phyloP scores from a whole-genome alignment of 2,113 vertebrate genomes.

The Haemorhous mexicanus region DNA sequence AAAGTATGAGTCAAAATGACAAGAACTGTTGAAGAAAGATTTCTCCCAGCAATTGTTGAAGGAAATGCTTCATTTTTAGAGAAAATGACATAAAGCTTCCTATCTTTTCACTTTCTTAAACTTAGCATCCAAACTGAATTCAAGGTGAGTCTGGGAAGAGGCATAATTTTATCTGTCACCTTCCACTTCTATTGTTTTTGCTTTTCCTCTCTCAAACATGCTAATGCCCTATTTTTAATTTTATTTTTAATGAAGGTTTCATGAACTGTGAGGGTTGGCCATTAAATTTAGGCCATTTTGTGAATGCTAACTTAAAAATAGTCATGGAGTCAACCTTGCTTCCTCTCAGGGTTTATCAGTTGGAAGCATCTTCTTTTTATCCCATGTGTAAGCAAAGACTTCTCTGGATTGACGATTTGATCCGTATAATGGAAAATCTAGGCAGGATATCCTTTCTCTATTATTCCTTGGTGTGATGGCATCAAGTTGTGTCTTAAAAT shows the following conservation, averaged over 20 bases:
- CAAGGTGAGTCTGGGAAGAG: background rate
- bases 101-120: background rate
- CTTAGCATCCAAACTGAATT: background rate
- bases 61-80: background rate
- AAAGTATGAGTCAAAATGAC: background rate
- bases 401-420: constrained; percentile 20
- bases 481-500: constrained; percentile 19
- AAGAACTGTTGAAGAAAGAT: background rate
- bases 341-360: constrained; percentile 38
- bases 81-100: background rate
- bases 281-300: constrained; percentile 51
- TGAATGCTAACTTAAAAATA: constrained; percentile 48
- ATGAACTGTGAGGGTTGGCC: background rate
- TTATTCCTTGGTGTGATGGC: constrained; percentile 61
- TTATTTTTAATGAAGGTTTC: background rate
- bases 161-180: background rate
- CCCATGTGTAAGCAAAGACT: constrained; percentile 19
- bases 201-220: background rate
- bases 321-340: constrained; percentile 47
- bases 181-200: background rate
- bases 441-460: constrained; percentile 65
- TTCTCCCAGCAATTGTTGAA: background rate
- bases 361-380: constrained; percentile 45
- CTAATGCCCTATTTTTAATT: background rate
- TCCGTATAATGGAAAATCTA: constrained; percentile 54